These are phyloP conservation scores for Catharus fuscescens DNA, from an alignment of 2,113 vertebrate genomes.

Conservation along the genomic window DNA sequence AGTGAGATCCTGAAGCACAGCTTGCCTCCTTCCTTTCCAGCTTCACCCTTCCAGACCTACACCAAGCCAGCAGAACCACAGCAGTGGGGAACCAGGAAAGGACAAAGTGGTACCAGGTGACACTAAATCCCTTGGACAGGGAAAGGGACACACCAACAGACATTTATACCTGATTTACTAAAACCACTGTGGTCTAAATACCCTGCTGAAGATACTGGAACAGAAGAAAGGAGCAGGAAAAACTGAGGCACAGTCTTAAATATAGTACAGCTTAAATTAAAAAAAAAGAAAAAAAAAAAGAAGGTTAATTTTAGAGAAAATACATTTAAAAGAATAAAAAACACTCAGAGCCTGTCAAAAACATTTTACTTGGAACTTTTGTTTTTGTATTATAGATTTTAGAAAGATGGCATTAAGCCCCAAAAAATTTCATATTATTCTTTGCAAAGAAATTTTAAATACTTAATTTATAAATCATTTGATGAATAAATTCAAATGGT, in stretches of 20 bases:
- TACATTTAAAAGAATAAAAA: not conserved
- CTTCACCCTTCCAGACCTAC: not conserved
- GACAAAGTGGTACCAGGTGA: not conserved
- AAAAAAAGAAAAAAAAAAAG: not conserved
- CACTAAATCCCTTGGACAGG: not conserved
- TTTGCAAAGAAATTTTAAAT: not conserved
- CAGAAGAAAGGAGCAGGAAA: not conserved
- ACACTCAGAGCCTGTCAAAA: not conserved
- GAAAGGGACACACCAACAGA: not conserved
- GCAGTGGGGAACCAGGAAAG: accelerated
- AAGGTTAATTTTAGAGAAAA: not conserved
- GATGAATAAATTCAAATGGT: not conserved
- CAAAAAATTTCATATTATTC: not conserved
- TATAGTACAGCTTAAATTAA: not conserved
- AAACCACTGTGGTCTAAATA: not conserved
- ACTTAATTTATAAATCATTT: not conserved
- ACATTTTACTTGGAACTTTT: not conserved
- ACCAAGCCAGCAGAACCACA: not conserved
- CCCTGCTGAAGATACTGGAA: not conserved
- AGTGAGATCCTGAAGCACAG: not conserved
- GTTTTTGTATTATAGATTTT: not conserved
- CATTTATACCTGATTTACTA: not conserved
- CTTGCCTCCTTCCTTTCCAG: not conserved
- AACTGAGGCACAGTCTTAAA: not conserved
- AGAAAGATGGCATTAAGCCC: not conserved